phyloP scores from a whole-genome alignment of 1,140 invertebrate genomes.

The Dryas iulia region DNA sequence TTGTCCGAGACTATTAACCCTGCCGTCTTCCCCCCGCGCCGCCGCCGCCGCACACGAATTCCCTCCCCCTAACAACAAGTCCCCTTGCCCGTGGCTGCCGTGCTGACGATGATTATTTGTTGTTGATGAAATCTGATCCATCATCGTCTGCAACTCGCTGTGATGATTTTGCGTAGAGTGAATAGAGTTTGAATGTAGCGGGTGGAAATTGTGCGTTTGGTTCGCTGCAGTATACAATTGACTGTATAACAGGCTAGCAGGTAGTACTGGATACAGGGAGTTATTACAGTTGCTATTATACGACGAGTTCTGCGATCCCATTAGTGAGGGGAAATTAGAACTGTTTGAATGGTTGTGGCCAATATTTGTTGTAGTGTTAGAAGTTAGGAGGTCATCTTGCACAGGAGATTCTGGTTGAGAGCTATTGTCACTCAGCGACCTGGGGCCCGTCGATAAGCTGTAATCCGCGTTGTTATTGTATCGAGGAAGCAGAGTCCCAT shows the following conservation, averaged over 20 bases:
- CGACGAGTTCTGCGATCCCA: conserved; percentile 76
- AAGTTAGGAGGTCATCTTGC: conserved; percentile 86
- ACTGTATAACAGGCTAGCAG: conserved; percentile 90
- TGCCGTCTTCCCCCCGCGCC: conserved; percentile 81
- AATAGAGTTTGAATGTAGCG: conserved; percentile 83
- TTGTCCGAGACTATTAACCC: conserved; percentile 82
- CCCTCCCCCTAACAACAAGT: conserved; percentile 82
- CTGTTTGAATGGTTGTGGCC: conserved; percentile 84
- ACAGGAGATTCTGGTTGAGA: conserved; percentile 90
- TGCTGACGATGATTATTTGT: conserved; percentile 82
- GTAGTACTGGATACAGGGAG: conserved; percentile 86
- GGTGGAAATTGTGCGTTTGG: conserved; percentile 88
- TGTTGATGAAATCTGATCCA: conserved; percentile 86
- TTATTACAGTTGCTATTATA: conserved; percentile 83
- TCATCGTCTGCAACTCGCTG: conserved; percentile 85
- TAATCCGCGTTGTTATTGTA: conserved; percentile 80
- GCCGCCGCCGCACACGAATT: conserved; percentile 83
- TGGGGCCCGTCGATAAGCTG: conserved; percentile 80
- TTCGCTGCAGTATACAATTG: conserved; percentile 90
- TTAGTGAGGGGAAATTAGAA: conserved; percentile 83
- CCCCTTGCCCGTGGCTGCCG: conserved; percentile 77
- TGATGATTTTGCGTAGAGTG: conserved; percentile 83
- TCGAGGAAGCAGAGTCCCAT: conserved; percentile 79
- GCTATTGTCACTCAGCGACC: conserved; percentile 89
- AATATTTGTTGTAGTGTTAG: conserved; percentile 81